A percentile compares a stretch with the other conserved stretches of the same genome.
Evolutionary conservation across 2,797 vertebrate genomes (phyloP).

Genomic region (Labeo calbasu): DNA sequence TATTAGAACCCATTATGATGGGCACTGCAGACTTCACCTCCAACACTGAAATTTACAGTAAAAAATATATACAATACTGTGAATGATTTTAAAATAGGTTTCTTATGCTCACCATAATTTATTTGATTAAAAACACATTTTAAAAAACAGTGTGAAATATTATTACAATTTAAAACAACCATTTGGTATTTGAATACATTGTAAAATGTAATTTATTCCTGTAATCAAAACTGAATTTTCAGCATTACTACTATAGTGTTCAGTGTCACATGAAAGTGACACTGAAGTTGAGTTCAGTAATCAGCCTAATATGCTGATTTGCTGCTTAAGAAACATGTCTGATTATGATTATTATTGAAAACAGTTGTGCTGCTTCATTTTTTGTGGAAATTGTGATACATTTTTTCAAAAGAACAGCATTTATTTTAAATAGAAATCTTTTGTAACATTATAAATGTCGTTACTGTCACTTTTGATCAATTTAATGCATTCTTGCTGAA

Average conservation of each 20-base stretch:
- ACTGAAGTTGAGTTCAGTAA: too few relatives aligned
- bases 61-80: too few relatives aligned
- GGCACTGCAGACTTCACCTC: conserved; percentile 87
- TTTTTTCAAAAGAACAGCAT: neutral
- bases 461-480: neutral
- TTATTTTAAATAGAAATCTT: too few relatives aligned
- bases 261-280: neutral
- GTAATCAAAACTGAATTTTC: neutral
- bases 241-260: neutral
- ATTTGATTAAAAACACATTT: too few relatives aligned
- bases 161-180: too few relatives aligned
- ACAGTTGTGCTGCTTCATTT: neutral
- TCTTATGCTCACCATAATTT: too few relatives aligned
- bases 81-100: too few relatives aligned
- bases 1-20: conserved; percentile 97
- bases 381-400: neutral
- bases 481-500: neutral
- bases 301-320: neutral
- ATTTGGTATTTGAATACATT: too few relatives aligned
- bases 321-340: neutral
- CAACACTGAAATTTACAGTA: conserved; percentile 78
- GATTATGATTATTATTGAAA: neutral
- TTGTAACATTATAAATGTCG: too few relatives aligned
- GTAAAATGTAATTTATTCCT: neutral
- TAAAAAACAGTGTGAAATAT: too few relatives aligned